Conservation (phyloP, 2,797 vertebrate species). For the Bucorvus abyssinicus region DNA sequence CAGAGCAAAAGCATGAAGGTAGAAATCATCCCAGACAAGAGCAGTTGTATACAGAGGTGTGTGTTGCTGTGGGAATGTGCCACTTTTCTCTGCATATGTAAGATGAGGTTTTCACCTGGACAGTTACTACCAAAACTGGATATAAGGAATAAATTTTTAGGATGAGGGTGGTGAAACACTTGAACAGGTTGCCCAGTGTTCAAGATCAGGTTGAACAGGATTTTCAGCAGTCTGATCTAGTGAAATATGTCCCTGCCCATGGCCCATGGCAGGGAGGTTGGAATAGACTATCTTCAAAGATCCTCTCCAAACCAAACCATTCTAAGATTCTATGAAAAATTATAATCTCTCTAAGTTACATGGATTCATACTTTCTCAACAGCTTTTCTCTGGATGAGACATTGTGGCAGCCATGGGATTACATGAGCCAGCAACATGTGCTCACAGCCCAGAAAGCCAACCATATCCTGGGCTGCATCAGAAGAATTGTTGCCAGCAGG, state of each 20-base stretch:
- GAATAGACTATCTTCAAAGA: not conserved
- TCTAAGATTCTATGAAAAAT: not conserved
- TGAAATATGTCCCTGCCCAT: not conserved
- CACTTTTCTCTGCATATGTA: not conserved
- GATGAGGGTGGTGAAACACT: not conserved
- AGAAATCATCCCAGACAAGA: not conserved
- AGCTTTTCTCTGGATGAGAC: not conserved
- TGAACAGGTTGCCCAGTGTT: not conserved
- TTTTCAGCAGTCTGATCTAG: not conserved
- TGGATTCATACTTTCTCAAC: not conserved
- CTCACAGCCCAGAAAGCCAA: too few species aligned
- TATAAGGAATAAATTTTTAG: not conserved
- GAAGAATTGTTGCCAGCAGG: too few species aligned
- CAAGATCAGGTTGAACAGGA: not conserved
- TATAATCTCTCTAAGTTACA: not conserved
- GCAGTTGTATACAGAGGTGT: not conserved
- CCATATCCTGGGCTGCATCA: too few species aligned
- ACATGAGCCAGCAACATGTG: too few species aligned
- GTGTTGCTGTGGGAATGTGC: not conserved
- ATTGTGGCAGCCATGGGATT: not conserved
- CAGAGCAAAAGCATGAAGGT: not conserved
- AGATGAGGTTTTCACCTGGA: not conserved
- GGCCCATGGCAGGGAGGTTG: not conserved
- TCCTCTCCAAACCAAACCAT: not conserved
- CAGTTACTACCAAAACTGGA: not conserved